Evolutionary conservation across 2,113 vertebrate species (phyloP).

Genomic region (Paratilapia polleni): DNA sequence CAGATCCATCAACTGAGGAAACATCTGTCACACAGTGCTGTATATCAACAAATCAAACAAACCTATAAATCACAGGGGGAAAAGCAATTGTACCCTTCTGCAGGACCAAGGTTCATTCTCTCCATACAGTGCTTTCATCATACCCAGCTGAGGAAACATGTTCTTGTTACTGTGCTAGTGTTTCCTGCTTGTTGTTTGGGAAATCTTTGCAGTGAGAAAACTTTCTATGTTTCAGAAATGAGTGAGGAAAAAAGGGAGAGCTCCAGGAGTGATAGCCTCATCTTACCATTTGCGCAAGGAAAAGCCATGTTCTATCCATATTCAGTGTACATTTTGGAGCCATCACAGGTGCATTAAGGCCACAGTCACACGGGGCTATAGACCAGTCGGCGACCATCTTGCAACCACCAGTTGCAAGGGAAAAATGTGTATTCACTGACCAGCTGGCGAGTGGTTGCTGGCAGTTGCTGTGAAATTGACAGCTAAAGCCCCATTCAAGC

Average conservation of each 20-base stretch:
- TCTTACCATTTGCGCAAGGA: too few species aligned
- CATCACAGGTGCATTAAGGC: too few species aligned
- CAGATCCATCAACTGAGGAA: constrained; percentile 4
- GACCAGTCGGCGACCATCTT: too few species aligned
- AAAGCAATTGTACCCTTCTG: not conserved
- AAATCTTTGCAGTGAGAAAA: not conserved
- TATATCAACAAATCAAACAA: constrained; percentile 26
- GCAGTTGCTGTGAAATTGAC: too few species aligned
- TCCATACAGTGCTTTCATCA: not conserved
- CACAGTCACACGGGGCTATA: too few species aligned
- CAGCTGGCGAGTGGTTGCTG: too few species aligned
- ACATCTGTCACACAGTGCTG: constrained; percentile 17
- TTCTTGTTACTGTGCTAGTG: not conserved
- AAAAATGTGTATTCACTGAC: too few species aligned
- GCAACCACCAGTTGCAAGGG: too few species aligned
- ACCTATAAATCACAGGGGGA: not conserved
- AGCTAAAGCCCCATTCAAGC: too few species aligned
- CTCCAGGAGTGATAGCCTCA: too few species aligned
- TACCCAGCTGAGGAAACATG: not conserved
- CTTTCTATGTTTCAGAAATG: not conserved
- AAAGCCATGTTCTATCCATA: too few species aligned
- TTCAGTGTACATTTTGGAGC: too few species aligned
- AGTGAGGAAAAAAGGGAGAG: not conserved
- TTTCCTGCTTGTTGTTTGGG: not conserved
- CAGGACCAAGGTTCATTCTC: not conserved